phyloP scores from a whole-genome alignment of 2,113 vertebrate genomes.

The Corythaixoides concolor region DNA sequence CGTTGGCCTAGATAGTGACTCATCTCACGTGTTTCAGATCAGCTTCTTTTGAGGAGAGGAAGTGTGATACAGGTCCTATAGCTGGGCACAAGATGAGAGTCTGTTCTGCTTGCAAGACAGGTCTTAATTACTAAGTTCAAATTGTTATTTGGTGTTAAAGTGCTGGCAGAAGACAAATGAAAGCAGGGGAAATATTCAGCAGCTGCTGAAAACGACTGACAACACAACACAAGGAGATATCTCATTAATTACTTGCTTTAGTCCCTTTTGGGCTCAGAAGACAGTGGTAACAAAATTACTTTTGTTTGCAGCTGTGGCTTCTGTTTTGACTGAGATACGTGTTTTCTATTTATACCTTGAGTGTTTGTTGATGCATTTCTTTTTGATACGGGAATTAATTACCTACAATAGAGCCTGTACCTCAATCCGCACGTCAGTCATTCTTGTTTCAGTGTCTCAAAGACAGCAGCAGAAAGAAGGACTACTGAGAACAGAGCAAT shows the following conservation, averaged over 20 bases:
- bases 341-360: slow-evolving; percentile 25
- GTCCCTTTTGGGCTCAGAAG: neutral
- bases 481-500: neutral
- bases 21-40: neutral
- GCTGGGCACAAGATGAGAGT: neutral
- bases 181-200: neutral
- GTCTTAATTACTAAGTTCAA: slow-evolving; percentile 38
- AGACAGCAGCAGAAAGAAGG: neutral
- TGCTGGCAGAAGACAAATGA: slow-evolving; percentile 13
- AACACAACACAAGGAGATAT: neutral
- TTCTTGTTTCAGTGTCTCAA: neutral
- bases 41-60: neutral
- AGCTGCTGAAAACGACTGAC: neutral
- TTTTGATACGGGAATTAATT: slow-evolving; percentile 28
- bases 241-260: slow-evolving; percentile 21
- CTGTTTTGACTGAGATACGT: neutral
- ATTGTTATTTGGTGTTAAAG: slow-evolving; percentile 31
- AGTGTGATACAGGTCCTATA: neutral
- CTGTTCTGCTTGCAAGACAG: slow-evolving; percentile 11
- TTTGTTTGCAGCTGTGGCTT: neutral
- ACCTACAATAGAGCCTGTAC: neutral
- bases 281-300: neutral
- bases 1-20: neutral
- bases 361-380: neutral
- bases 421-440: neutral